Base-by-base conservation (phyloP, 2,113 vertebrate genomes). In the Delphinus delphis region DNA sequence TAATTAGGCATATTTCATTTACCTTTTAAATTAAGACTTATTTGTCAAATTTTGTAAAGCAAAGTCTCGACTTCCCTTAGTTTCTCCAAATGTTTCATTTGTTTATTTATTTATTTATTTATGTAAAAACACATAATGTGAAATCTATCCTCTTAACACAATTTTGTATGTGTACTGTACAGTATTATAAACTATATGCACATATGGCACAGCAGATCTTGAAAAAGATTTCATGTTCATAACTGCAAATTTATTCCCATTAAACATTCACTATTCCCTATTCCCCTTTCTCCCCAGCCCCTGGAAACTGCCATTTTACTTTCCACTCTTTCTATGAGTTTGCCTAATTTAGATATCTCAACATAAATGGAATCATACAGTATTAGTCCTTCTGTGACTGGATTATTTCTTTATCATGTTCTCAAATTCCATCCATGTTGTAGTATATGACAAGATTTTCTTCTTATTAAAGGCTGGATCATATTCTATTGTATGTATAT, bases 271-370 rank as follows among this genome's bases (percentile, higher is more conserved):
- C 13, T 23, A 53, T 53, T 50, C 3, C 1, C 3, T 25, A 68
- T 1, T 53, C 1, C 5, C 1, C 2, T 7, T 23, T 88, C 63
- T 41, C 17, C 4, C 3, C 5, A 74, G 13, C 0, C 11, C 73
- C 23, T 86, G 15, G 8, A 14, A 82, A 77, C 6, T 13, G 10
- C 7, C 6, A 47, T 33, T 88, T 77, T 68, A 17, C 21, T 88
- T 55, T 55, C 31, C n/a, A 55, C 14, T 20, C 8, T 53, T 85
- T 81, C 36, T 76, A 0, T 55, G 6, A 28, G 76, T 70, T n/a
- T 63, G 3, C 44, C 41, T 76, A 83, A 2, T 36, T 63, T 68
- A 71, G 3, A 10, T 47, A 71, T 28, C 2, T 74, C 26, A 70
- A 21, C 20, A 8, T 50, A 6, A 33, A n/a, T 36, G 13, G 21